Conservation (phyloP, 2,797 vertebrate species). For the Delichon dasypus region DNA sequence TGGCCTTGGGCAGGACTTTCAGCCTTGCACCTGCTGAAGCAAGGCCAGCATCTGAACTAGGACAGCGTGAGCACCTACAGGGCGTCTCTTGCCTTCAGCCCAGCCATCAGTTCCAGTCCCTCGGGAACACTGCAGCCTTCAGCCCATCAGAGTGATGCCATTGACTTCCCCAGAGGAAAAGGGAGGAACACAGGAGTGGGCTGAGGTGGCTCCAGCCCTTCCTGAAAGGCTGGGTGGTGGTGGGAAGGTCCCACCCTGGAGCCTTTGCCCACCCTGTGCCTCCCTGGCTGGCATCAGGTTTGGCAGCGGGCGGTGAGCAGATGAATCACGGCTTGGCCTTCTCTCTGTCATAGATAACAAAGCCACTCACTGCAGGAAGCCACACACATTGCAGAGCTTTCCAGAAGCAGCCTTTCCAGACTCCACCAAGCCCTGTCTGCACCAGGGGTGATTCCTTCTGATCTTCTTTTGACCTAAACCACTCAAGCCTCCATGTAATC, state of each 20-base stretch:
- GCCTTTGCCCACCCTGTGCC: not conserved
- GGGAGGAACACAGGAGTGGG: not conserved
- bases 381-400: not conserved
- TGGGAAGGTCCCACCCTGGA: not conserved
- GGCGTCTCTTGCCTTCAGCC: not conserved
- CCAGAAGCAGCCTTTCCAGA: not conserved
- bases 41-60: not conserved
- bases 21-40: not conserved
- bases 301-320: not conserved
- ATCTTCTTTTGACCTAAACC: not conserved
- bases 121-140: not conserved
- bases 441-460: not conserved
- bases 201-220: not conserved
- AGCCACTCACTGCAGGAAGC: not conserved
- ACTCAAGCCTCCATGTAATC: not conserved
- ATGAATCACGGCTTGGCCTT: not conserved
- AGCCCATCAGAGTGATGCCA: not conserved
- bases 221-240: not conserved
- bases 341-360: not conserved
- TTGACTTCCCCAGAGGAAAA: not conserved
- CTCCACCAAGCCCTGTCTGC: not conserved
- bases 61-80: fast-evolving
- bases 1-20: not conserved
- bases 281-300: not conserved
- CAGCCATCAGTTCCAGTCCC: not conserved